These are phyloP conservation scores for Bos javanicus DNA, from an alignment of 2,113 vertebrate genomes.

Conservation along the genomic window DNA sequence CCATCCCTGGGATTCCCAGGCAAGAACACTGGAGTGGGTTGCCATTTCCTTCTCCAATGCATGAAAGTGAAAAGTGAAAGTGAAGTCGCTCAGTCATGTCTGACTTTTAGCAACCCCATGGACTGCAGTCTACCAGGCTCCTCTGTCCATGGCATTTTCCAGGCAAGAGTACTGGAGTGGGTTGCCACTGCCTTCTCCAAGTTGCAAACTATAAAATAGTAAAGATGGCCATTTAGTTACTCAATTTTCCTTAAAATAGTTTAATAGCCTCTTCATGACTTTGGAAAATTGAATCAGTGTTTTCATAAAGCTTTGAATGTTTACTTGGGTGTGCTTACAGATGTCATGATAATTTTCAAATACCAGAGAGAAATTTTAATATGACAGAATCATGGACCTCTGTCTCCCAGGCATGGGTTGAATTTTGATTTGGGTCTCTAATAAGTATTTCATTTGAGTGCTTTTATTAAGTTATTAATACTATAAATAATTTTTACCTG, in stretches of 20 bases:
- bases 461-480: not conserved
- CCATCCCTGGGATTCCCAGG: not conserved
- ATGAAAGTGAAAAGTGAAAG: not conserved
- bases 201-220: not conserved
- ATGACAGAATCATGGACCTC: not conserved
- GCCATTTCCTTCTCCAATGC: not conserved
- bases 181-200: not conserved
- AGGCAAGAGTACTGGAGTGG: not conserved
- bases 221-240: not conserved
- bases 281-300: not conserved
- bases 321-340: not conserved
- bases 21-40: not conserved
- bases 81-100: fast-evolving
- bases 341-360: not conserved
- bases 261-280: not conserved
- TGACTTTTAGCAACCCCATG: not conserved
- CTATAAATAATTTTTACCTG: not conserved
- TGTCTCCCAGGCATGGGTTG: not conserved
- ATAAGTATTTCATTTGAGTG: not conserved
- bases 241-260: not conserved
- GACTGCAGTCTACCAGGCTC: not conserved
- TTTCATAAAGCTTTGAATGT: not conserved
- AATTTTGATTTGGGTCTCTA: not conserved
- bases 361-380: not conserved
- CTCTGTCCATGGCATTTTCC: not conserved